Percentiles rank a stretch among this genome's conserved stretches.
Conservation (phyloP, 2,113 vertebrate genomes). For the Zosterops borbonicus region DNA sequence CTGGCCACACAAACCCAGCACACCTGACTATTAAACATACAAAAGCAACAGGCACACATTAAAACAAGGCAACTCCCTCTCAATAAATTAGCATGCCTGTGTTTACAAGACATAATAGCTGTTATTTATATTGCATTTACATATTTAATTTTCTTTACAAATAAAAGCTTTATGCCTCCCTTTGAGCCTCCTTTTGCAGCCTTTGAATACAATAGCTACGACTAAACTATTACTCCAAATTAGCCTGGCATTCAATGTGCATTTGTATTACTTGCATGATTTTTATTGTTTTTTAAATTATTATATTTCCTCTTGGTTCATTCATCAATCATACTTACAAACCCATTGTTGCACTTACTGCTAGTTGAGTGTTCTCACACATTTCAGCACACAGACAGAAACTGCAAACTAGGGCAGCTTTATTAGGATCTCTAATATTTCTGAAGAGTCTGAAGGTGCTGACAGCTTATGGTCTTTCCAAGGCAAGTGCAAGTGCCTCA, state of each 20-base stretch:
- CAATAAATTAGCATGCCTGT: neutral
- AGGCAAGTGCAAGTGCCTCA: conserved; percentile 52
- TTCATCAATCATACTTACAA: conserved; percentile 54
- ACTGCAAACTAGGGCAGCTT: conserved; percentile 18
- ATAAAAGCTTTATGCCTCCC: conserved; percentile 30
- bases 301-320: neutral
- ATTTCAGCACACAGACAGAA: conserved; percentile 29
- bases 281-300: neutral
- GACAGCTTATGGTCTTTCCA: conserved; percentile 60
- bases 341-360: conserved; percentile 4
- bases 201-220: conserved; percentile 7
- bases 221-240: conserved; percentile 24
- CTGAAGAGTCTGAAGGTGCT: conserved; percentile 43
- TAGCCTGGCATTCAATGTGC: neutral
- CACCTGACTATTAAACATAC: neutral
- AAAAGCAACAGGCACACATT: neutral
- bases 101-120: conserved; percentile 13
- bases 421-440: conserved; percentile 36
- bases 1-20: neutral
- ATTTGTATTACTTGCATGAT: neutral
- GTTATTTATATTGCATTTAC: conserved; percentile 13
- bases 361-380: neutral
- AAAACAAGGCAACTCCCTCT: neutral
- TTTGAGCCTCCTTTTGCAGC: neutral
- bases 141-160: conserved; percentile 43